phyloP scores from a whole-genome alignment of 2,113 vertebrate genomes.

The Gallinago media region DNA sequence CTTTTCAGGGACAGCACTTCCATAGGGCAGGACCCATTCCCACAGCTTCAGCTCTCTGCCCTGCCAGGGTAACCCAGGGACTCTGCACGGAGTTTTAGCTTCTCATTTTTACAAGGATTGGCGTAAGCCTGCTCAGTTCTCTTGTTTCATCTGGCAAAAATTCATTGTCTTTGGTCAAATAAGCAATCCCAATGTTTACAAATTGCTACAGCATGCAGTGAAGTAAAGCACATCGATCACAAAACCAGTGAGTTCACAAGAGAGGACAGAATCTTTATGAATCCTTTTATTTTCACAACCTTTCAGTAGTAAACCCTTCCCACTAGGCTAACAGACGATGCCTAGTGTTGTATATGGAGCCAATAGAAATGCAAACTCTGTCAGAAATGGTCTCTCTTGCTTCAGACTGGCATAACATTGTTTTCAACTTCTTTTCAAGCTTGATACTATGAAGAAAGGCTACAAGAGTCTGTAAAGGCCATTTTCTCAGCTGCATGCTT shows the following conservation, averaged over 20 bases:
- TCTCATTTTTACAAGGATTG: neutral
- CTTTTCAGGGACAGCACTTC: neutral
- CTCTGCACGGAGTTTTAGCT: neutral
- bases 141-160: constrained; percentile 5
- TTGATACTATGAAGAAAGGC: neutral
- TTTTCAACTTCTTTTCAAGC: neutral
- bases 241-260: neutral
- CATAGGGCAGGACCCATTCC: neutral
- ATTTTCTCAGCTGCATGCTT: neutral
- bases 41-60: neutral
- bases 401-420: neutral
- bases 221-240: constrained; percentile 41
- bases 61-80: too few species aligned
- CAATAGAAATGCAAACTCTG: neutral
- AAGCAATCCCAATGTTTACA: constrained; percentile 35
- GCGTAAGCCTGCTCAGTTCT: neutral
- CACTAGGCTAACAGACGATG: neutral
- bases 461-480: neutral
- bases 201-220: constrained; percentile 14
- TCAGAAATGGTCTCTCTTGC: neutral
- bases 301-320: constrained; percentile 11
- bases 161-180: constrained; percentile 36
- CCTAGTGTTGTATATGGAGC: neutral
- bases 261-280: constrained; percentile 20
- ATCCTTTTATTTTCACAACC: constrained; percentile 42